Base-by-base conservation (phyloP, 1,140 invertebrate species). In the Prorops nasuta region DNA sequence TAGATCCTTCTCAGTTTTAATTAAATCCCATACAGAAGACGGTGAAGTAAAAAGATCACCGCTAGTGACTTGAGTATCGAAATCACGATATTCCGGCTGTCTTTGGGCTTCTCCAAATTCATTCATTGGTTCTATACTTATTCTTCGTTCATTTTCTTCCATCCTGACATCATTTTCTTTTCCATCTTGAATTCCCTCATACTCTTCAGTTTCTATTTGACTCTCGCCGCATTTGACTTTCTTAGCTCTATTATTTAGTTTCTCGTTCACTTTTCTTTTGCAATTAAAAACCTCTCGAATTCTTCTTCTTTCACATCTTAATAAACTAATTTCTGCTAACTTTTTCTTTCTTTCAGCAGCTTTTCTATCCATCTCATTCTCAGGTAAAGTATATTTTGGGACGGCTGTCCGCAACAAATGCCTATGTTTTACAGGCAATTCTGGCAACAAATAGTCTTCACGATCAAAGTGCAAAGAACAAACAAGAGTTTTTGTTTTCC, bases 1-100 rank as follows among this genome's bases (percentile, higher is more conserved):
- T 6, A 49, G 28, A n/a, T 49, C 19, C 7, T 24, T 18, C 8
- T 49, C 34, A 16, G 38, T 49, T 17, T 32, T 36, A 3, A 49
- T 41, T 15, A 9, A 24, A 7, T 41, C 31, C n/a, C n/a, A n/a
- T n/a, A n/a, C n/a, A n/a, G n/a, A n/a, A n/a, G 6, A 22, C 31
- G 36, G 35, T 14, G 31, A n/a, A 35, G 3, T 24, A 9, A 31
- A 7, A 12, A 42, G 16, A 22, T 43, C 32, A 19, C 47, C 37
- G 40, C 24, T 40, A 1, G 3, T 48, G 7, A 48, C 19, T 32
- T 48, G 45, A 6, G 40, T 20, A 18, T 15, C 15, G 17, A 21
- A 19, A 48, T 48, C 36, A 10, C 38, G 15, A 28, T 6, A 28
- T 28, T n/a, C n/a, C n/a, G 24, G 4, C 10, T 28, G 4, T 6